These are phyloP conservation scores for Armadillidium nasatum DNA, from an alignment of 1,140 invertebrate genomes.

Conservation along the genomic window DNA sequence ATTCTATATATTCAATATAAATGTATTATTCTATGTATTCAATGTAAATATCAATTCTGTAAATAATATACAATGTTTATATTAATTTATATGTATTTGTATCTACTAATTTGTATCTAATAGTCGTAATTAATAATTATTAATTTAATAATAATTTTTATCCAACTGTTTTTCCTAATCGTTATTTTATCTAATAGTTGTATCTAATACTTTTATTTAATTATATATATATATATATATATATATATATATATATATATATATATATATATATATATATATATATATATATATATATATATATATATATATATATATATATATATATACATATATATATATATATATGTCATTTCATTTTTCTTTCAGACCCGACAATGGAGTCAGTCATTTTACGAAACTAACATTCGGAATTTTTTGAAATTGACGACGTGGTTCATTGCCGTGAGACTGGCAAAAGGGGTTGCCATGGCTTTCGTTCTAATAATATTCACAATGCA, in stretches of 20 bases:
- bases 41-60: too few species aligned
- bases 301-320: conserved; percentile 21
- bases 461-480: conserved; percentile 45
- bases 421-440: conserved; percentile 43
- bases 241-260: too few species aligned
- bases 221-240: conserved; percentile 8
- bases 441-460: conserved; percentile 45
- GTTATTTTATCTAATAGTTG: background rate
- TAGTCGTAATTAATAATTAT: too few species aligned
- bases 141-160: too few species aligned
- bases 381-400: conserved; percentile 33
- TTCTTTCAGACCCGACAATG: conserved; percentile 45
- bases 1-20: too few species aligned
- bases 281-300: too few species aligned
- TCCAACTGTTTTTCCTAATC: too few species aligned
- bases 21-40: too few species aligned
- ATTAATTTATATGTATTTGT: too few species aligned
- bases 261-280: too few species aligned
- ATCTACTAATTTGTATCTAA: too few species aligned
- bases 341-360: background rate
- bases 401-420: conserved; percentile 32
- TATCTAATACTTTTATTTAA: background rate
- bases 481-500: conserved; percentile 45
- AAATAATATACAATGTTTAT: too few species aligned
- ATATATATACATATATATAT: conserved; percentile 21